Base-by-base conservation (phyloP, 2,113 vertebrate genomes). In the Pristiophorus japonicus region DNA sequence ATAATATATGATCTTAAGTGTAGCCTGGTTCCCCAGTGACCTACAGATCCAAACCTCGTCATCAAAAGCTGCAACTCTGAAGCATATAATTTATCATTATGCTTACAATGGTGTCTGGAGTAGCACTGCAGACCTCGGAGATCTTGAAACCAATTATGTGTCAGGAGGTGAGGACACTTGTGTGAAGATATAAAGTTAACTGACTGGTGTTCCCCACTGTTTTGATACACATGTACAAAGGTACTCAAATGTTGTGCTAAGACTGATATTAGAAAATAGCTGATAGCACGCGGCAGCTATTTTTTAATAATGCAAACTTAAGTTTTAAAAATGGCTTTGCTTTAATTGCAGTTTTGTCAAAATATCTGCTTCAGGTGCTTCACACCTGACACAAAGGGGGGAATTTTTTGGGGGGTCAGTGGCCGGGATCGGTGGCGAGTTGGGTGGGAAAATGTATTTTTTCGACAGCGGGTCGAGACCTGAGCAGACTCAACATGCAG, bases 1-100 rank as follows among this genome's bases (percentile, higher is more conserved):
- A 47, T 70, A 94, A 94, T 94, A 70, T 94, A 94, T 70, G 65
- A 94, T 94, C 91, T 73, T 70, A 94, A 94, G 45, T 94, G 66
- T 67, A 94, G 66, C 51, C 66, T 51, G 66, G 42, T 51, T 94
- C 93, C 93, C 93, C 66, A 70, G 93, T 94, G 93, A 70, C 93
- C 93, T 16, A 10, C 24, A 67, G 38, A 73, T 70, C 34, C 93
- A 70, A 70, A 34, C 42, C 66, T 70, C 66, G 24, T 67, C 93
- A 94, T 94, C 65, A 70, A 94, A 70, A 73, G 42, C 93, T 70
- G 11, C 38, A 45, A 45, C 93, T 51, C 22, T 70, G 66, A 70
- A 47, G 93, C 51, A 47, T 94, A 92, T 51, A 70, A 70, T 94
- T 94, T 70, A 94, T 94, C 65, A 70, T 51, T 70, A 27, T 70